Percentiles rank a stretch among this genome's conserved stretches.
These are phyloP conservation scores for Xestia xanthographa DNA, from an alignment of 2,888 invertebrate species.

Conservation along the genomic window DNA sequence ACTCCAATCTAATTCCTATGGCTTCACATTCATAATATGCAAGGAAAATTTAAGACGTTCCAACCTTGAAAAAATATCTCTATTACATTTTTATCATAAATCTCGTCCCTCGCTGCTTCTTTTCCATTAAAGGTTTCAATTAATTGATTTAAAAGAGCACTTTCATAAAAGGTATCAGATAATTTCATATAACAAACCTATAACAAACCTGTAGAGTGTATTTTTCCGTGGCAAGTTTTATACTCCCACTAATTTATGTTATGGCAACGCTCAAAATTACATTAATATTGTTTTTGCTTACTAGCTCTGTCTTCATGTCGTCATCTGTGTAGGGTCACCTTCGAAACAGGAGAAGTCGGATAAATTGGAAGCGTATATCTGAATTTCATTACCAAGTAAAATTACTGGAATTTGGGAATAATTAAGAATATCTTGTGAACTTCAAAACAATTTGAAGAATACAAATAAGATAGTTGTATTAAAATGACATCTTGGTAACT, in stretches of 20 bases:
- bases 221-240: constrained; percentile 26
- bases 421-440: neutral
- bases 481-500: neutral
- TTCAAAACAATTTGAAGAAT: neutral
- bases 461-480: neutral
- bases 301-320: constrained; percentile 43
- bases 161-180: constrained; percentile 31
- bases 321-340: constrained; percentile 40
- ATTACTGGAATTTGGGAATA: neutral
- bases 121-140: constrained; percentile 31
- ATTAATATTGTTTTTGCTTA: constrained; percentile 61
- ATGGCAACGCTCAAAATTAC: constrained; percentile 52
- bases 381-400: neutral
- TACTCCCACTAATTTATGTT: constrained; percentile 41
- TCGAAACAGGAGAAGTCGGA: constrained; percentile 12
- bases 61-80: constrained; percentile 2
- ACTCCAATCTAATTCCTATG: neutral
- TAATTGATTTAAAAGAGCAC: constrained; percentile 41
- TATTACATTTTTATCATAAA: constrained; percentile 14
- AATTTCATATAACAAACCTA: constrained; percentile 20
- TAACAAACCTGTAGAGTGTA: constrained; percentile 32
- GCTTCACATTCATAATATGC: neutral
- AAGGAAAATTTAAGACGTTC: neutral
- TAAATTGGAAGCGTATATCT: neutral
- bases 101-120: neutral